These are phyloP conservation scores for Drosophila mimica DNA, from an alignment of 2,888 invertebrate genomes.

Conservation along the genomic window DNA sequence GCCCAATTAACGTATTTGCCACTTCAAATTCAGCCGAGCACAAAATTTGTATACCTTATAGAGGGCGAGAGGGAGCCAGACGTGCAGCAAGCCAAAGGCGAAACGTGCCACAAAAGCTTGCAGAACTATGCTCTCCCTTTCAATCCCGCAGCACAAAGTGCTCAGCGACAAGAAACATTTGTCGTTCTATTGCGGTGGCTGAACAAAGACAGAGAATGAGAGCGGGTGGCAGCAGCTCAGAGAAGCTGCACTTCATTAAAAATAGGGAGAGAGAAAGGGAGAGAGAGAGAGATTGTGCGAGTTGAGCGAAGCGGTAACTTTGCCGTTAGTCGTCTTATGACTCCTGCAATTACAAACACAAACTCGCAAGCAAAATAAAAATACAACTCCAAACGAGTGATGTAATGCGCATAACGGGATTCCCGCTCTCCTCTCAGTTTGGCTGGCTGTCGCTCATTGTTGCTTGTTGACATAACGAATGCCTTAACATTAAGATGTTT, in stretches of 20 bases:
- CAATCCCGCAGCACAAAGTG: neutral
- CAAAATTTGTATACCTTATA: slow-evolving; percentile 57
- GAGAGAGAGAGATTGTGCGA: slow-evolving; percentile 9
- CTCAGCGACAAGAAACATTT: slow-evolving; percentile 56
- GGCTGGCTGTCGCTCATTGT: slow-evolving; percentile 50
- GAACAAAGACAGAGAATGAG: neutral
- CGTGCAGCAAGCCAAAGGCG: slow-evolving; percentile 25
- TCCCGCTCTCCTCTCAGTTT: slow-evolving; percentile 7
- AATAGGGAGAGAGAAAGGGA: slow-evolving; percentile 8
- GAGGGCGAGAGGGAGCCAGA: slow-evolving; percentile 15
- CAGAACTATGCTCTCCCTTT: slow-evolving; percentile 15
- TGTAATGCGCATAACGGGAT: slow-evolving; percentile 72
- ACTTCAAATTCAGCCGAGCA: slow-evolving; percentile 68
- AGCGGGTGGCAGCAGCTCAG: neutral
- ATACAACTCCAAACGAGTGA: slow-evolving; percentile 60
- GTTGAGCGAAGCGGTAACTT: slow-evolving; percentile 42
- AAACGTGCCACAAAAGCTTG: slow-evolving; percentile 66
- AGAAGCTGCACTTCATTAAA: slow-evolving; percentile 73
- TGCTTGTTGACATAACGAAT: slow-evolving; percentile 79
- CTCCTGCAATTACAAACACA: slow-evolving; percentile 70
- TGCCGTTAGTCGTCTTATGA: slow-evolving; percentile 67
- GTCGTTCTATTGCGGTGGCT: slow-evolving; percentile 63
- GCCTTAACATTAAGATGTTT: slow-evolving; percentile 65
- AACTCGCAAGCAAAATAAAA: slow-evolving; percentile 26
- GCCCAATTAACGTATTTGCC: slow-evolving; percentile 77